Evolutionary conservation across 2,797 vertebrate species (phyloP).

Genomic region (Buphagus erythrorhynchus): DNA sequence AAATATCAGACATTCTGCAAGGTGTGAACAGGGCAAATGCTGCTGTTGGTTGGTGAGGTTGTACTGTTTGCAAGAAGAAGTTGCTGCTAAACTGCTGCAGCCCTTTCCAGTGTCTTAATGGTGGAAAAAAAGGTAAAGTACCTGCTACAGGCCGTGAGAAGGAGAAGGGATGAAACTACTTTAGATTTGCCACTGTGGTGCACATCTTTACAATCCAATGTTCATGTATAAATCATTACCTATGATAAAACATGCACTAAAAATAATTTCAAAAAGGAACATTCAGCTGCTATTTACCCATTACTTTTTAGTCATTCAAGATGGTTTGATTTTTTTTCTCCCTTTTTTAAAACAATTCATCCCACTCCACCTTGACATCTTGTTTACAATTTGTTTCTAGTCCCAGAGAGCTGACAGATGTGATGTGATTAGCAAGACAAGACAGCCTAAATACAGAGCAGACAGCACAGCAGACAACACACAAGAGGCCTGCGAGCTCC

Average conservation of each 20-base stretch:
- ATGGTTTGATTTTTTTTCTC: neutral
- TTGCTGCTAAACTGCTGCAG: neutral
- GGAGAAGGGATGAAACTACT: neutral
- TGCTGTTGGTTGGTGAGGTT: neutral
- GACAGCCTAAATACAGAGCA: neutral
- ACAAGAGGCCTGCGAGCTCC: neutral
- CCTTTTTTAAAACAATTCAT: neutral
- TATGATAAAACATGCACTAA: neutral
- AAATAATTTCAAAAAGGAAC: neutral
- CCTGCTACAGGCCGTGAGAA: neutral
- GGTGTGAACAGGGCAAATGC: neutral
- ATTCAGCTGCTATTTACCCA: neutral
- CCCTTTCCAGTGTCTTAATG: neutral
- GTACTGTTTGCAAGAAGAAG: neutral
- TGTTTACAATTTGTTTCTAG: slow-evolving; percentile 1
- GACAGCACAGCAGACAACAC: neutral
- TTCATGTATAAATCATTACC: neutral
- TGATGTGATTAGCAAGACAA: slow-evolving; percentile 43
- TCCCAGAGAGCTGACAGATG: neutral
- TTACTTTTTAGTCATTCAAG: neutral
- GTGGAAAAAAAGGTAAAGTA: neutral
- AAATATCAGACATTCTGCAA: neutral
- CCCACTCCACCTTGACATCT: slow-evolving; percentile 7
- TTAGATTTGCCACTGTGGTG: neutral
- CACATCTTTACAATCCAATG: neutral